Evolutionary conservation across 2,888 invertebrate species (phyloP), one percentile per base, ranked within the genome.

Genomic region (Timandra comae): DNA sequence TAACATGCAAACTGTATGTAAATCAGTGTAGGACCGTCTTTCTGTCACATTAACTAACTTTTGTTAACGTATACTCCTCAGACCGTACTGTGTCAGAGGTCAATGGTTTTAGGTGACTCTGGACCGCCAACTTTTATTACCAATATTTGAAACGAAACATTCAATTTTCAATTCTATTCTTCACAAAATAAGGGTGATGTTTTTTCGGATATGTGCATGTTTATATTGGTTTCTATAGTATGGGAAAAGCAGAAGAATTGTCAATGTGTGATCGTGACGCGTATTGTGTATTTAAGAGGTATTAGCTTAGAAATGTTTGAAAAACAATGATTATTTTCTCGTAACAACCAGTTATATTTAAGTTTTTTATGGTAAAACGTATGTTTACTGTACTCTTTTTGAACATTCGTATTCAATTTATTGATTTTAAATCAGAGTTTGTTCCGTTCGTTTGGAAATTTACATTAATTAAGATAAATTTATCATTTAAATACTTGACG

Each of bases 51-150:
- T 59, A 53, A 58, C 55, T 58, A 58, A 58, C 49, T 59, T 61
- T 65, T 56, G 56, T 57, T 57, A 49, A 60, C 53, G 52, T 61
- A 63, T 64, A 59, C n/a, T 65, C 57, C 61, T 53, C 54, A 41
- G 50, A 55, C 43, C 43, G 49, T 45, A 27, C 32, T 22, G 22
- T 51, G 59, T 63, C 60, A 58, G 30, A 35, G 65, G 60, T 61
- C 63, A 57, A 48, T 34, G 58, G 53, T 65, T 67, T 65, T 63
- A 63, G 60, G 56, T 52, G 58, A 58, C 58, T 53, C 53, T 57
- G 43, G 52, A 56, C 51, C 46, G 43, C 23, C 30, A n/a, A n/a
- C n/a, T n/a, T n/a, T n/a, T n/a, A n/a, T n/a, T n/a, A n/a, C n/a
- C n/a, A n/a, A n/a, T n/a, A n/a, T n/a, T n/a, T n/a, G n/a, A n/a